phyloP scores from a whole-genome alignment of 2,113 vertebrate species.

The Oceanites oceanicus region DNA sequence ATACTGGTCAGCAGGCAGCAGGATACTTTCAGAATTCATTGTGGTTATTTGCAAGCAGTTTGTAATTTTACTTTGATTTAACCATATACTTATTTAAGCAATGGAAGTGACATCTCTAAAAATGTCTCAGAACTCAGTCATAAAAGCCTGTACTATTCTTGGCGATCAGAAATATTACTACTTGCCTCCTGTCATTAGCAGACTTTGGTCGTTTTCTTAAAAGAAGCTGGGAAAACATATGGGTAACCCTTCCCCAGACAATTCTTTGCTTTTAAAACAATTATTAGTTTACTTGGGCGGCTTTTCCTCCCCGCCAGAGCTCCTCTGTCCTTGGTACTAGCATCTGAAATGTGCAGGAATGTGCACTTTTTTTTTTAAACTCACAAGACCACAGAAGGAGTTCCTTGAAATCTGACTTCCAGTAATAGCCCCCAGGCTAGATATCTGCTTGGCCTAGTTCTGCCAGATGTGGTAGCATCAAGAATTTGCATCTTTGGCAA shows the following conservation, averaged over 20 bases:
- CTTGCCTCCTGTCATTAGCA: background rate
- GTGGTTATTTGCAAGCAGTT: background rate
- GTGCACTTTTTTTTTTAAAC: background rate
- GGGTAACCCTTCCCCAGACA: background rate
- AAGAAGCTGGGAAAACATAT: background rate
- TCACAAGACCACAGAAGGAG: slow-evolving; percentile 12
- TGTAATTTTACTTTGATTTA: background rate
- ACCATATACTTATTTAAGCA: background rate
- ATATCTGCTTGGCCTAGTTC: slow-evolving; percentile 43
- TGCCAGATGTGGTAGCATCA: slow-evolving; percentile 52
- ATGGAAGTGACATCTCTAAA: background rate
- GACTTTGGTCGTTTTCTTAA: background rate
- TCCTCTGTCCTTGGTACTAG: slow-evolving; percentile 80
- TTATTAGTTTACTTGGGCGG: background rate
- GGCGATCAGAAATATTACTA: background rate
- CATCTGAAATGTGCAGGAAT: background rate
- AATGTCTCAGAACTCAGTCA: background rate
- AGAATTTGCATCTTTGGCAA: background rate
- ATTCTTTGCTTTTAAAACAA: background rate
- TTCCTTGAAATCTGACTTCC: slow-evolving; percentile 63
- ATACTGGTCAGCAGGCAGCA: background rate
- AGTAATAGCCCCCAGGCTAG: slow-evolving; percentile 27
- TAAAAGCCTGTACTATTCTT: background rate
- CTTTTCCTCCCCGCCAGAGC: slow-evolving; percentile 1
- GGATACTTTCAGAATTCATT: background rate